Base-by-base conservation (phyloP, 64 coral and sea anemone species). In the Hydrozoanthus tunicans region DNA sequence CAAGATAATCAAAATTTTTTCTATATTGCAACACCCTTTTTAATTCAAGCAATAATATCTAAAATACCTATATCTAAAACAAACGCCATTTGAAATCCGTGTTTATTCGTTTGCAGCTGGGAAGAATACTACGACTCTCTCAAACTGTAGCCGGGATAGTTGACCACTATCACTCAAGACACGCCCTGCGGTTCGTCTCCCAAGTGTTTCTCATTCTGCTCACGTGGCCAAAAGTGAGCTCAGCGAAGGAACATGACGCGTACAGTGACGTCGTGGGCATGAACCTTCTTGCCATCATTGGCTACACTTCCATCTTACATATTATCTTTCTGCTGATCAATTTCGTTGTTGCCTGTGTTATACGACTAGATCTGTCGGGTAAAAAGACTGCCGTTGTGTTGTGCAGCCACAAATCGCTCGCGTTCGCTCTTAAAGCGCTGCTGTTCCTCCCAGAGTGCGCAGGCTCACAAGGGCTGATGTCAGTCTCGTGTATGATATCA, bases 361-460 rank as follows among this genome's bases (percentile, higher is more conserved):
- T 93, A 3, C 73, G 75, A 0, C 81, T 93, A 11, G 83, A 86
- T 62, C 79, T 91, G 6, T 20, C 82, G 11, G 73, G 79, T 25
- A 96, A 96, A 54, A 96, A 96, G 68, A 96, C 95, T 10, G 69
- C 93, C 1, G 95, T 96, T n/a, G 56, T 93, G 51, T 20, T 93
- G 61, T 89, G 92, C 8, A 96, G 95, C 52, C 95, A 96, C 52
- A 96, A 96, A 68, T 89, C 95, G 14, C 59, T 96, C 13, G 70
- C 89, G 4, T 96, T 96, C 78, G 92, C 95, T 14, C 58, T 96
- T 20, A 93, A 92, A 7, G 71, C 91, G 11, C 17, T 93, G 66
- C 55, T 26, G 56, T 96, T 93, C 59, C 62, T 96, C 1, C 82
- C 95, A 3, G 90, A 80, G 8, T 77, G 89, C 54, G 74, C 85